Percentiles rank a stretch among this genome's conserved stretches.
These are phyloP conservation scores for Drosophila cognata DNA, from an alignment of 2,888 invertebrate genomes.

Conservation along the genomic window DNA sequence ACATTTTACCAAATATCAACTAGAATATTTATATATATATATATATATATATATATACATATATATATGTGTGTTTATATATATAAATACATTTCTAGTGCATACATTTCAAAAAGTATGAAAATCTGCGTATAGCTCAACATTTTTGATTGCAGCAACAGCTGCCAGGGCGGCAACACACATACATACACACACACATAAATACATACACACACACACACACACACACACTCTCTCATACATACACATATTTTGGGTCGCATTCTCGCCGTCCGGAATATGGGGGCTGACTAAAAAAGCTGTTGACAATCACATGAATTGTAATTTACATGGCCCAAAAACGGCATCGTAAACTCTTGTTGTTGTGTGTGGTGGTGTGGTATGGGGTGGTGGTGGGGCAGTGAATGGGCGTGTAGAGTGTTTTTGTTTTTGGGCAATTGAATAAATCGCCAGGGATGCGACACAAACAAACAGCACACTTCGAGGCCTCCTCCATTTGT, in stretches of 20 bases:
- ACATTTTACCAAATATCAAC: conserved; percentile 28
- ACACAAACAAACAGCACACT: neutral
- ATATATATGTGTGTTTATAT: neutral
- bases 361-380: neutral
- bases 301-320: conserved; percentile 42
- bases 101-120: conserved; percentile 19
- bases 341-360: conserved; percentile 31
- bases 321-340: conserved; percentile 38
- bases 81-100: conserved; percentile 5
- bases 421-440: conserved; percentile 27
- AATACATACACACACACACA: neutral
- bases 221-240: neutral
- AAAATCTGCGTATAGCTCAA: conserved; percentile 20
- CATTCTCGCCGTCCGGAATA: neutral
- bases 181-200: too few species aligned
- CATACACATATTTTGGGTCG: neutral
- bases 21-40: neutral
- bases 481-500: neutral
- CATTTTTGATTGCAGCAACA: conserved; percentile 34
- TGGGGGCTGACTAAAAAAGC: conserved; percentile 26
- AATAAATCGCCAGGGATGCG: conserved; percentile 35
- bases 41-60: neutral
- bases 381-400: neutral
- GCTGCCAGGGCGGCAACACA: neutral
- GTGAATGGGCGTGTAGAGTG: conserved; percentile 1